Percentiles rank a stretch among this genome's conserved stretches.
These are phyloP conservation scores for Acleris laterana DNA, from an alignment of 2,888 invertebrate species.

Conservation along the genomic window DNA sequence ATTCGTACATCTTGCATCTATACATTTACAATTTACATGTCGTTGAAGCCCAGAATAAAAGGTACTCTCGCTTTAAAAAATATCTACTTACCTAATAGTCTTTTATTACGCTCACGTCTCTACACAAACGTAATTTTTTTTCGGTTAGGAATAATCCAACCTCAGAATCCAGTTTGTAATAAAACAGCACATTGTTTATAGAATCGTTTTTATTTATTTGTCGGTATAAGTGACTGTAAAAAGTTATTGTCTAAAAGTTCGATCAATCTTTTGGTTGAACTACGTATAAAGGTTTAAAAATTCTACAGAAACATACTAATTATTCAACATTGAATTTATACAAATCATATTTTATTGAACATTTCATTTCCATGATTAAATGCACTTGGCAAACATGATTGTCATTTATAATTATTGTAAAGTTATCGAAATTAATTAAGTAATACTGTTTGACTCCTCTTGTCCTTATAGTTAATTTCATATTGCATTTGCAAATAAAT, in stretches of 20 bases:
- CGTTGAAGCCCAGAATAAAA: too few species aligned
- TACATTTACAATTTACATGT: too few species aligned
- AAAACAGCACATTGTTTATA: conserved; percentile 63
- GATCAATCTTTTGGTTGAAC: conserved; percentile 68
- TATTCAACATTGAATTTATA: conserved; percentile 48
- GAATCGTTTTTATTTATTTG: conserved; percentile 76
- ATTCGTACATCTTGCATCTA: too few species aligned
- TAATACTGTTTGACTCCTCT: conserved; percentile 80
- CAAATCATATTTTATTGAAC: conserved; percentile 41
- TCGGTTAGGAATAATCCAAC: too few species aligned
- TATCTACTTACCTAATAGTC: too few species aligned
- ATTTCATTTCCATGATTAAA: conserved; percentile 51
- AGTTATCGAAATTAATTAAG: conserved; percentile 76
- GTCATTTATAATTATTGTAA: conserved; percentile 59
- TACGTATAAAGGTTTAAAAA: conserved; percentile 56
- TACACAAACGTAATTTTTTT: too few species aligned
- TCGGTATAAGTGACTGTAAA: conserved; percentile 81
- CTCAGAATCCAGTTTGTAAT: conserved; percentile 41
- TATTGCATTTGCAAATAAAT: conserved; percentile 38
- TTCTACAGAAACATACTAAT: conserved; percentile 57
- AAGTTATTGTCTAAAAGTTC: conserved; percentile 81
- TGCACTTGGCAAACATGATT: conserved; percentile 59
- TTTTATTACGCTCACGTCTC: too few species aligned
- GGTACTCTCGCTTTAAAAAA: too few species aligned
- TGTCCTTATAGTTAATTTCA: conserved; percentile 51